Base-by-base conservation (phyloP, 2,888 invertebrate genomes). In the Eudasyphora cyanicolor region DNA sequence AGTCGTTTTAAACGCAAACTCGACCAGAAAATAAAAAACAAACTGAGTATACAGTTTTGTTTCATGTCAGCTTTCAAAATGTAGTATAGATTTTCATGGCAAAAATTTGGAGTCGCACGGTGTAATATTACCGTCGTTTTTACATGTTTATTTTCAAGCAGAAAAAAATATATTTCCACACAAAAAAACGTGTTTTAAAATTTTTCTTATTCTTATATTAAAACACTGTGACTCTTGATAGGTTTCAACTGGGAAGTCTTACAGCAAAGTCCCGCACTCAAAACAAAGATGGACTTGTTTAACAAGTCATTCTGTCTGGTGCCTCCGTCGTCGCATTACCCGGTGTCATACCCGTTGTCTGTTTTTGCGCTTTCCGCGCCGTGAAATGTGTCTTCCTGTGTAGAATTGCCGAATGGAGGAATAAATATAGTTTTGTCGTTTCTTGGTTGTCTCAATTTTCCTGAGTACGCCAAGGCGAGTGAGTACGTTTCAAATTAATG, bases 401-500 rank as follows among this genome's bases (percentile, higher is more conserved):
- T 29, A 12, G 5, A 35, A 73, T 21, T 42, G 24, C 57, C 0
- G n/a, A n/a, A n/a, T n/a, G 24, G 27, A n/a, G 60, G 12, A 64
- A 38, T n/a, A n/a, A n/a, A n/a, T 70, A 64, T 70, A 21, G 24
- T 54, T 71, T 42, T 69, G 27, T 70, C 64, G 64, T 73, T 54
- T 74, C 54, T 60, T 62, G 32, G 32, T 82, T 75, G 74, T 76
- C 35, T 79, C 54, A 35, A 67, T 75, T 76, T 76, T 51, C 69
- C 38, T 64, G 64, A 38, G 42, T 67, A 75, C 32, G n/a, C n/a
- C n/a, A n/a, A n/a, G n/a, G n/a, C n/a, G n/a, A n/a, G n/a, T n/a
- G 42, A 10, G 17, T 75, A 75, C 27, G 21, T 73, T 73, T 79
- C 67, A 85, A 85, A 82, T 86, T 79, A 85, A 86, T 82, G 85